Evolutionary conservation across 2,113 vertebrate genomes (phyloP), one percentile per base, ranked within the genome.

Genomic region (Phaethornis superciliosus): DNA sequence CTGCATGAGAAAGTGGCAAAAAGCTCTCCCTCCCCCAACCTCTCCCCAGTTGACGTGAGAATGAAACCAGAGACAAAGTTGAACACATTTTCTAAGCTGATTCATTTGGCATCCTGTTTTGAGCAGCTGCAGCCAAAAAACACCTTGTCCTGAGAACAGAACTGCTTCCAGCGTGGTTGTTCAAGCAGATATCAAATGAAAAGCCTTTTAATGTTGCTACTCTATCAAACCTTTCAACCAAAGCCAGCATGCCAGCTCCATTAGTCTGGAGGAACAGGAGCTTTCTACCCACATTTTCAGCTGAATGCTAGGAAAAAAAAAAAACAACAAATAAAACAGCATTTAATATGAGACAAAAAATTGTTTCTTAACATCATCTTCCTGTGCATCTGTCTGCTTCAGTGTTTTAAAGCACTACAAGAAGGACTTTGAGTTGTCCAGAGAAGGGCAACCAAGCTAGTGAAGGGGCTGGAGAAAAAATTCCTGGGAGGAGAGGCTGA

Each of bases 101-200:
- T 28, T 80, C 74, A 7, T 56, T 80, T 52, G 22, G 32, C 21
- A 84, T 95, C 90, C 83, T 93, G 79, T 88, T 95, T 63, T 72
- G 65, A 78, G 55, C 44, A 82, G 22, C 37, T 58, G 30, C 24
- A 33, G 32, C 19, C 15, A 12, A 35, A 84, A 40, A 52, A 0
- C 52, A 76, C 28, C 22, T 67, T 42, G 32, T 67, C 13, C 74
- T 37, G 68, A 84, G 47, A 87, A 84, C 18, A 6, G 18, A 54
- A 20, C 19, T 19, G 24, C 47, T 44, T 47, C 17, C 30, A 75
- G 52, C 2, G 0, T 15, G 58, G 18, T 12, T 30, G 30, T 16
- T 94, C 35, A 51, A 47, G 78, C n/a, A 54, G 60, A 47, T 91
- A 85, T 88, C 70, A 68, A 46, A 56, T 8, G 4, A 47, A 47